Conservation (phyloP, 2,113 vertebrate species). For the Tenrec ecaudatus region DNA sequence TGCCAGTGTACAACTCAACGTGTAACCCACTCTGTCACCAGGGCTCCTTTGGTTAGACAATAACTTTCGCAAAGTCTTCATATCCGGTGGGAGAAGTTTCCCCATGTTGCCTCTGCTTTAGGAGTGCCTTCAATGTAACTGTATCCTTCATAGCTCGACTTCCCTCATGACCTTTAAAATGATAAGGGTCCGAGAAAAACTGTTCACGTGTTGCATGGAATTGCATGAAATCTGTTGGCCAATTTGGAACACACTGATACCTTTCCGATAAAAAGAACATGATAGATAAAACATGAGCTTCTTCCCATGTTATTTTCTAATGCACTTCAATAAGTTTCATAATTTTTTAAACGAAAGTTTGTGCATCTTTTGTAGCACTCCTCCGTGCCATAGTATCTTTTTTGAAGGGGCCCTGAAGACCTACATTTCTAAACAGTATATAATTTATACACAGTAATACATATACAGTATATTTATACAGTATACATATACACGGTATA, state of each 20-base stretch:
- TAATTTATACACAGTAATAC: too few relatives aligned
- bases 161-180: not conserved
- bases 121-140: not conserved
- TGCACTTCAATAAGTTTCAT: not conserved
- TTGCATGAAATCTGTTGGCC: not conserved
- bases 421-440: too few relatives aligned
- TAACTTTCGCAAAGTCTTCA: not conserved
- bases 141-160: not conserved
- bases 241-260: not conserved
- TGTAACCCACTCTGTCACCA: too few relatives aligned
- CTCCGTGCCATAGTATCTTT: conserved; percentile 31
- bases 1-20: too few relatives aligned
- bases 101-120: not conserved
- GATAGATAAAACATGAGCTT: not conserved
- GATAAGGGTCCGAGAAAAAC: conserved; percentile 20
- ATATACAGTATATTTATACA: too few relatives aligned
- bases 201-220: not conserved
- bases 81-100: not conserved
- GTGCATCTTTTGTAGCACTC: not conserved
- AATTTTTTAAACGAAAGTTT: conserved; percentile 22
- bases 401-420: too few relatives aligned
- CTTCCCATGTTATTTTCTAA: conserved; percentile 45
- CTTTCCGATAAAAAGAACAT: not conserved
- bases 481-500: too few relatives aligned
- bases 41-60: too few relatives aligned